Evolutionary conservation across 2,888 invertebrate species (phyloP).

Genomic region (Drosophila robusta): DNA sequence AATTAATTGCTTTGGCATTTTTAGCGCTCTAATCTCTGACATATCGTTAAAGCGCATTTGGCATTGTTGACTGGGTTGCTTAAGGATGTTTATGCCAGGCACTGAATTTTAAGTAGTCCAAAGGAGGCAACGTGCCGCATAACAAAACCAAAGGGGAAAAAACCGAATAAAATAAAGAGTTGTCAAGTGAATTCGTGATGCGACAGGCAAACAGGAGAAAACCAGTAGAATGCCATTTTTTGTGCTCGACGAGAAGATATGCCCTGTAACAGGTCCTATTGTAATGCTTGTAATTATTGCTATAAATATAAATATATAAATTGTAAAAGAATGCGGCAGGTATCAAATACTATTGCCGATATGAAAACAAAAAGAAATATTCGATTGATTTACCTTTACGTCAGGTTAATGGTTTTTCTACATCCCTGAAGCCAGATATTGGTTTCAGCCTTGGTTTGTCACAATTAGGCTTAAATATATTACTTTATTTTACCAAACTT

Average conservation of each 20-base stretch:
- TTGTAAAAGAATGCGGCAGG: too few species aligned
- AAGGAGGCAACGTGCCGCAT: slow-evolving; percentile 53
- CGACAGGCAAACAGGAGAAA: slow-evolving; percentile 41
- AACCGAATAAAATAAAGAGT: slow-evolving; percentile 63
- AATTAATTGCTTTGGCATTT: slow-evolving; percentile 68
- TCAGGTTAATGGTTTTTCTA: too few species aligned
- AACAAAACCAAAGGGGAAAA: slow-evolving; percentile 12
- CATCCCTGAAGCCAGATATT: too few species aligned
- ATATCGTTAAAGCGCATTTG: slow-evolving; percentile 76
- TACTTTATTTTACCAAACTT: too few species aligned
- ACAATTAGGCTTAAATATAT: too few species aligned
- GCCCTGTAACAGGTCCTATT: slow-evolving; percentile 1
- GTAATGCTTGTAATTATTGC: too few species aligned
- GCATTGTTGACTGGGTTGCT: slow-evolving; percentile 67
- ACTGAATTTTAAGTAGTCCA: slow-evolving; percentile 77
- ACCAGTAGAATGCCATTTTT: background rate
- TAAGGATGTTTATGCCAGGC: slow-evolving; percentile 76
- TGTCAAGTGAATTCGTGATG: slow-evolving; percentile 77
- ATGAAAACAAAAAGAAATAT: too few species aligned
- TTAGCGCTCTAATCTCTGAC: slow-evolving; percentile 69
- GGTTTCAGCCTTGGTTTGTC: too few species aligned
- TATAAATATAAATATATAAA: too few species aligned
- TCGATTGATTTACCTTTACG: too few species aligned
- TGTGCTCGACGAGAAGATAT: background rate
- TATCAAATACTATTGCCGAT: too few species aligned